Evolutionary conservation across 2,888 invertebrate genomes (phyloP).

Genomic region (Dasypogon diadema): DNA sequence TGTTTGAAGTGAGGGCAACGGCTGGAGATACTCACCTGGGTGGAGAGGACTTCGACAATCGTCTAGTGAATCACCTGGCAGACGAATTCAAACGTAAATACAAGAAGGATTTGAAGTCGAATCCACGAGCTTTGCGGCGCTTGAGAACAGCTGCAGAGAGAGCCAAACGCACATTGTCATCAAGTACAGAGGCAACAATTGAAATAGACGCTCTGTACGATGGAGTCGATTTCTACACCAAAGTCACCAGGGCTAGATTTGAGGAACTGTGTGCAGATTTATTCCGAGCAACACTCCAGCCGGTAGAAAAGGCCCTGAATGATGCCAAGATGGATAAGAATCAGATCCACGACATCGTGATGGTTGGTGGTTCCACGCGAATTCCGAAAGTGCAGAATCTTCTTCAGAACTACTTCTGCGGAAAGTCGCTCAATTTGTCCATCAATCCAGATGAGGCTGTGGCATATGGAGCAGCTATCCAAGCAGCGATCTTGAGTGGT

Average conservation of each 20-base stretch:
- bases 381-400: constrained; percentile 81
- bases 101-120: constrained; percentile 75
- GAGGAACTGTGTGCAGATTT: constrained; percentile 78
- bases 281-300: constrained; percentile 77
- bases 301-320: constrained; percentile 79
- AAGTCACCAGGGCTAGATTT: constrained; percentile 77
- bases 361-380: constrained; percentile 82
- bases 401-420: constrained; percentile 79
- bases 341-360: constrained; percentile 79
- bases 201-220: constrained; percentile 80
- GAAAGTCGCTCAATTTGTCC: constrained; percentile 76
- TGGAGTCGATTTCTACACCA: constrained; percentile 77
- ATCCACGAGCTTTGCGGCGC: constrained; percentile 74
- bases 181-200: constrained; percentile 78
- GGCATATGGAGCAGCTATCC: constrained; percentile 79
- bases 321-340: constrained; percentile 82
- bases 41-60: too few relatives aligned
- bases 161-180: constrained; percentile 79
- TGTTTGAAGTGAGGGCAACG: constrained; percentile 93
- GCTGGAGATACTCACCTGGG: constrained; percentile 93
- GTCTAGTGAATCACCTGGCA: constrained; percentile 86
- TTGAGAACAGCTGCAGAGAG: constrained; percentile 80
- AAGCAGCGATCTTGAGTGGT: constrained; percentile 76
- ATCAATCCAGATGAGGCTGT: constrained; percentile 84
- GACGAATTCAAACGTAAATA: constrained; percentile 85